Evolutionary conservation across 2,888 invertebrate species (phyloP), one percentile per base, ranked within the genome.

Genomic region (Pollenia griseotomentosa): DNA sequence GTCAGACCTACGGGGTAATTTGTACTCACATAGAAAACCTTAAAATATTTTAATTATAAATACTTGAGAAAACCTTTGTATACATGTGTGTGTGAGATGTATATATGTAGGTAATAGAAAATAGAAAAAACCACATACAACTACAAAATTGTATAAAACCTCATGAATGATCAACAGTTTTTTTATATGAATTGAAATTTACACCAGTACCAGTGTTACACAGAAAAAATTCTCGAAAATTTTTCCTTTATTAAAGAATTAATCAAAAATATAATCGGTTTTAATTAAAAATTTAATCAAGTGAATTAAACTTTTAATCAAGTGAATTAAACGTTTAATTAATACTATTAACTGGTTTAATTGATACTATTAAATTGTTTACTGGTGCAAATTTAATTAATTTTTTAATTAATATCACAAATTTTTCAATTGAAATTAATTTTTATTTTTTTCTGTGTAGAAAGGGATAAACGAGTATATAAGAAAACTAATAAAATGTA

Each of bases 131-230:
- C n/a, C 14, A 55, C 14, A 11, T 11, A 42, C 12, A 74, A 74
- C 40, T 59, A 5, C 14, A 10, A 59, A 59, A 73, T 61, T 61
- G 55, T 53, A 19, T 75, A 63, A 83, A 84, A 68, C 68, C 46
- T 61, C 66, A 44, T 61, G 53, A 79, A 55, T 68, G 68, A 61
- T 61, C 61, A 84, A 63, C 74, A 63, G 33, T 74, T 80, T 23
- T 33, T 80, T 53, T 68, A 80, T 63, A 55, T 61, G 53, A 80
- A 68, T 74, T 70, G 46, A n/a, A 73, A 59, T 73, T 11, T 8
- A 44, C n/a, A n/a, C 8, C 11, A 68, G n/a, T 0, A 48, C 23
- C 33, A 12, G 48, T 33, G 8, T 19, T 46, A n/a, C n/a, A n/a
- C n/a, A n/a, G n/a, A n/a, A n/a, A n/a, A n/a, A n/a, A n/a, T n/a